phyloP scores from a whole-genome alignment of 23 tunicate species.

The Ciona savignyi region DNA sequence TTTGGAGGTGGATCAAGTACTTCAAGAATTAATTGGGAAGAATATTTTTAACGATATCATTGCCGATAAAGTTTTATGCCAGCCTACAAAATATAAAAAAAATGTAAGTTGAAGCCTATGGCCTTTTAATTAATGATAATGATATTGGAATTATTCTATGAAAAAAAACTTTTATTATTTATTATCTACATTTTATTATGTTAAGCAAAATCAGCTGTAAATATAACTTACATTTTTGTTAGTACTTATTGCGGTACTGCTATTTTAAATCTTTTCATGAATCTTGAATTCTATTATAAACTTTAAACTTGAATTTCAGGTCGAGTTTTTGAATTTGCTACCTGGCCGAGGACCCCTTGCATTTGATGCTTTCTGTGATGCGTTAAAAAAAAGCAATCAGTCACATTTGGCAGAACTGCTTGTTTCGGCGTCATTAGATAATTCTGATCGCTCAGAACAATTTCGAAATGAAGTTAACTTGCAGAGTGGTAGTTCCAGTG shows the following conservation, averaged over 20 bases:
- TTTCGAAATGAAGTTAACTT: not conserved
- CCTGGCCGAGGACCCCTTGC: constrained; percentile 74
- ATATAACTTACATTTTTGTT: too few species aligned
- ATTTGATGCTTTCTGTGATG: constrained; percentile 24
- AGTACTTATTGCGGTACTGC: too few species aligned
- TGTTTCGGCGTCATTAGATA: not conserved
- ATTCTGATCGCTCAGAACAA: not conserved
- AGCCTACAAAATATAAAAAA: constrained; percentile 30
- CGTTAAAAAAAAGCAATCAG: constrained; percentile 44
- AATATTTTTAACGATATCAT: constrained; percentile 37
- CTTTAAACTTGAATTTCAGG: constrained; percentile 42
- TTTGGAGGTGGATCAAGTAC: constrained; percentile 35
- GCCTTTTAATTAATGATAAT: too few species aligned
- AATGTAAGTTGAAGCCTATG: constrained; percentile 1
- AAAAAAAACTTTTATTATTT: too few species aligned
- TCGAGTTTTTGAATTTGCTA: constrained; percentile 41
- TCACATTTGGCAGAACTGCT: constrained; percentile 47
- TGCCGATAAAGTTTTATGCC: constrained; percentile 33
- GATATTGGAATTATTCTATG: too few species aligned
- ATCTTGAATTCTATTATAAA: too few species aligned
- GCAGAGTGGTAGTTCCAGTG: not conserved
- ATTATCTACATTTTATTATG: too few species aligned
- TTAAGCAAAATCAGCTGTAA: too few species aligned
- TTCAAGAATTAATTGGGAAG: constrained; percentile 36
- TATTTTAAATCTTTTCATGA: not conserved